phyloP scores from a whole-genome alignment of 2,113 vertebrate genomes.

The Vulpes lagopus region DNA sequence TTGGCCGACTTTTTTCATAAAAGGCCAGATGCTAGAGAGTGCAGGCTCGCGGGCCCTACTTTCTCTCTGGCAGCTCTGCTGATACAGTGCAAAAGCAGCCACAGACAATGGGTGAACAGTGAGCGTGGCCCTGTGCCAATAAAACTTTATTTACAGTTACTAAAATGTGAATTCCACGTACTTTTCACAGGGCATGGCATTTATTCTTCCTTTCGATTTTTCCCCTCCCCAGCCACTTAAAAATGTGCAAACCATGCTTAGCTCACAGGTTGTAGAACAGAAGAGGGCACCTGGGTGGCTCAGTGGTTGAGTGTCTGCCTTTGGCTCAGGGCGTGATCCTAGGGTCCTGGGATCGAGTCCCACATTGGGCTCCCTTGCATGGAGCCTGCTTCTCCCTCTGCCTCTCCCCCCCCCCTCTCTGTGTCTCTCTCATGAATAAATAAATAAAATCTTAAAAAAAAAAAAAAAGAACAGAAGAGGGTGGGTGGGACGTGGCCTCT shows the following conservation, averaged over 20 bases:
- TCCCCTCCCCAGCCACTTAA: neutral
- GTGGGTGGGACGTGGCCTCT: neutral
- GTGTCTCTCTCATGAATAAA: too few relatives aligned
- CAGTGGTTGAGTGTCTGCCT: too few relatives aligned
- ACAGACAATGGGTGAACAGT: neutral
- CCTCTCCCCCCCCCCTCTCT: too few relatives aligned
- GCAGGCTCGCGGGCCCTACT: neutral
- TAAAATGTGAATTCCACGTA: neutral
- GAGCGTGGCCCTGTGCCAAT: neutral
- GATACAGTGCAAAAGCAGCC: neutral
- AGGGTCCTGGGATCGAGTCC: too few relatives aligned
- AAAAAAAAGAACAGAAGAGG: neutral
- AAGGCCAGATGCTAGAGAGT: neutral
- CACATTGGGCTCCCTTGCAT: too few relatives aligned
- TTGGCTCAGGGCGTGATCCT: too few relatives aligned
- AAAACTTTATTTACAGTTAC: slow-evolving; percentile 52
- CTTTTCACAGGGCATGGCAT: neutral
- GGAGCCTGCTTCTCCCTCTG: too few relatives aligned
- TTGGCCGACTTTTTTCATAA: neutral
- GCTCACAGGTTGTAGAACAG: neutral
- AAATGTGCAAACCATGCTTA: neutral
- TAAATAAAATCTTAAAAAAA: too few relatives aligned
- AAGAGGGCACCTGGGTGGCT: neutral
- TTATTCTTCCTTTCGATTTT: neutral
- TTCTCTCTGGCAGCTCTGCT: neutral